Base-by-base conservation (phyloP, 2,797 vertebrate species). In the Argyrosomus regius region DNA sequence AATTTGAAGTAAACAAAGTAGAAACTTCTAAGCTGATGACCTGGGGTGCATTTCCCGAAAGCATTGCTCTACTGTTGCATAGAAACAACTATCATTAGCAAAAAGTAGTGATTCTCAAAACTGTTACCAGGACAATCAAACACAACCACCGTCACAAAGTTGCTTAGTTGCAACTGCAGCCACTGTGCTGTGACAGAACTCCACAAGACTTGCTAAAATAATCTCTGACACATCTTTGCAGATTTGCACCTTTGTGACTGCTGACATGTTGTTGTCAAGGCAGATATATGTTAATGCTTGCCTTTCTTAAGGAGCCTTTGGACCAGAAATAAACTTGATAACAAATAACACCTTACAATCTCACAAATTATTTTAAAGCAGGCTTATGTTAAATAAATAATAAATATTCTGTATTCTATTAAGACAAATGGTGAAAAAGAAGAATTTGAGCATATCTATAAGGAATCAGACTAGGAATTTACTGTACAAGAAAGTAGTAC, bases 1-100 rank as follows among this genome's bases (percentile, higher is more conserved):
- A 72, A 64, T 77, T 78, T 71, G 64, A 75, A 78, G 68, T 76
- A 82, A 87, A 85, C 76, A 88, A 82, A 74, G 48, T 24, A 82
- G 8, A 61, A 72, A 70, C 59, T 39, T 66, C 20, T 61, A 12
- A 77, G 71, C 17, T 26, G 71, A 70, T 67, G 82, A 87, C 72
- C 72, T 48, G 64, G 2, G 39, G 52, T 43, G 75, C 5, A 1
- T 60, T 72, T 75, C 50, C 46, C 11, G 24, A 13, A 61, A 31
- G 81, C 26, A 39, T 1, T 28, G 31, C 16, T 63, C 16, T 12
- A 58, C 10, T 75, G 73, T 59, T 62, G 31, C 24, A 57, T 10
- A 20, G 64, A 31, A 72, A 43, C 52, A 75, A 72, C 6, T 24
- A 39, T 72, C 50, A 50, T 56, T 50, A 69, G 54, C 14, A 72